Base-by-base conservation (phyloP, 2,113 vertebrate species). In the Megaleporinus macrocephalus region DNA sequence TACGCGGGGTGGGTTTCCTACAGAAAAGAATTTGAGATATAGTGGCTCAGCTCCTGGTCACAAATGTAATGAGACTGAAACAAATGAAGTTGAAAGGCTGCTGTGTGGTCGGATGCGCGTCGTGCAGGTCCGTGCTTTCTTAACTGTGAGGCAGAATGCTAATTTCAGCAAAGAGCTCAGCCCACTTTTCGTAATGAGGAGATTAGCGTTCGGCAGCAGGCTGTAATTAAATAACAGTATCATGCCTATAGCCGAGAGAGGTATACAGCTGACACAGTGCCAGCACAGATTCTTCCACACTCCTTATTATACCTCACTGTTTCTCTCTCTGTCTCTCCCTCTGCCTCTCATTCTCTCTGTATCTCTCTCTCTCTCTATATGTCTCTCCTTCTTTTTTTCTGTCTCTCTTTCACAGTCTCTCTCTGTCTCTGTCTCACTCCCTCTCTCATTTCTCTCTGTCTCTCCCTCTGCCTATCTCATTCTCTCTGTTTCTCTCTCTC, bases 291-390 rank as follows among this genome's bases (percentile, higher is more conserved):
- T 30, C 81, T 80, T 29, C 76, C 80, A 57, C 79, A 78, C 70
- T 82, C 77, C 79, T 83, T 80, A 76, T 87, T 79, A 87, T 84
- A 82, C 66, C 73, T 33, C 78, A 79, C 83, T 68, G 80, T 85
- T 20, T 27, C 29, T 70, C 51, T 24, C 29, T 18, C 22, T 55
- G 18, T 36, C 27, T 55, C 57, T 73, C 24, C 1, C 47, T 73
- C 47, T 81, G 0, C 26, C 12, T 26, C 44, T 51, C 4, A 6
- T 1, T 51, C 22, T 73, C n/a, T 12, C 24, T 51, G 3, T 71
- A 13, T 27, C 24, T 26, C 12, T 51, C n/a, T 51, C 15, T 62
- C 33, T 36, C 27, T 11, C 5, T 26, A 10, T 47, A 24, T n/a
- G 0, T 33, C 30, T 74, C 18, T 59, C 27, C 59, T 15, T 9